Conservation (phyloP, 92 coral and sea anemone species). For the Nematostella vectensis region DNA sequence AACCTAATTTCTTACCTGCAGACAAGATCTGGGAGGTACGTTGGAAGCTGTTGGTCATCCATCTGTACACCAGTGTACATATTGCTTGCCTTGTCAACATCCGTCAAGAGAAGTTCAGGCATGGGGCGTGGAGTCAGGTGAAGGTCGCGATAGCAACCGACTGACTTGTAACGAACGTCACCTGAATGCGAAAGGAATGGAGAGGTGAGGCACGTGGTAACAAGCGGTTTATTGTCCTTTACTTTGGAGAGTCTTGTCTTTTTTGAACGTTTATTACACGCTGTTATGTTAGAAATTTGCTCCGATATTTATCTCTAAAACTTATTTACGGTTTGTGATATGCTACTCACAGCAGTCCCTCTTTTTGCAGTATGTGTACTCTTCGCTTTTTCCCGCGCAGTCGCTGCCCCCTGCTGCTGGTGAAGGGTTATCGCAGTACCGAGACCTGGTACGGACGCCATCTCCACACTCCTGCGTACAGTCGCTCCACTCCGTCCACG, state of each 20-base stretch:
- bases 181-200: too few relatives aligned
- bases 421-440: conserved; percentile 56
- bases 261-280: too few relatives aligned
- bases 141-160: conserved; percentile 91
- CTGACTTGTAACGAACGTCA: conserved; percentile 61
- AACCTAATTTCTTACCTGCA: conserved; percentile 51
- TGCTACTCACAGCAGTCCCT: conserved; percentile 81
- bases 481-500: conserved; percentile 67
- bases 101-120: conserved; percentile 74
- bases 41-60: conserved; percentile 52
- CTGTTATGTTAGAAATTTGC: too few relatives aligned
- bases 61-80: conserved; percentile 64
- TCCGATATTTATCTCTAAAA: too few relatives aligned
- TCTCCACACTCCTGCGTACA: conserved; percentile 74
- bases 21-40: conserved; percentile 62
- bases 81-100: conserved; percentile 47
- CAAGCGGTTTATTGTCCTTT: too few relatives aligned
- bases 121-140: conserved; percentile 58
- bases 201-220: too few relatives aligned
- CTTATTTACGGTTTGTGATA: not conserved
- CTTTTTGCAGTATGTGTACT: conserved; percentile 43
- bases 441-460: conserved; percentile 56
- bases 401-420: conserved; percentile 63
- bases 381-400: conserved; percentile 47
- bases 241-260: too few relatives aligned